These are phyloP conservation scores for Azorinus chamasolen DNA, from an alignment of 2,888 invertebrate genomes.

Conservation along the genomic window DNA sequence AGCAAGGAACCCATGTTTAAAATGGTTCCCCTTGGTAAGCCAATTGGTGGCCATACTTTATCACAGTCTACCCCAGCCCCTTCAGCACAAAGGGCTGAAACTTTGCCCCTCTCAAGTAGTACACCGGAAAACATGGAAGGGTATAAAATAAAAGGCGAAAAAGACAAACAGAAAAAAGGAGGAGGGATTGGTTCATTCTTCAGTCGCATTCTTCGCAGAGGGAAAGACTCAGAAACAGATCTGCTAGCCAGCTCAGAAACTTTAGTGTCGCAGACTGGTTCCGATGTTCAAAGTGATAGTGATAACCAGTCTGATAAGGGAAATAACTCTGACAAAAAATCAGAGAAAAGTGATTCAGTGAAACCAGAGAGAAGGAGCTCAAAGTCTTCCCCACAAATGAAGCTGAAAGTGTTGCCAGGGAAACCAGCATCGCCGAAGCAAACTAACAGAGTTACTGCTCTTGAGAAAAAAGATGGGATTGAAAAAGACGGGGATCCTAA, in stretches of 20 bases:
- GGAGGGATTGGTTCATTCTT: constrained; percentile 79
- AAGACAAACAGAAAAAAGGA: constrained; percentile 60
- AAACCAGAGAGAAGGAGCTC: constrained; percentile 51
- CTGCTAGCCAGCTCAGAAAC: constrained; percentile 47
- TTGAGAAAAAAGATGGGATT: constrained; percentile 18
- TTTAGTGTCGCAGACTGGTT: constrained; percentile 32
- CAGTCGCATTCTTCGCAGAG: constrained; percentile 74
- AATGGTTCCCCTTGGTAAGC: constrained; percentile 78
- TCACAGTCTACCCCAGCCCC: constrained; percentile 41
- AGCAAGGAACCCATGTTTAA: constrained; percentile 77
- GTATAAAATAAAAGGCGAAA: constrained; percentile 46
- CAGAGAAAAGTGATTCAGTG: constrained; percentile 21
- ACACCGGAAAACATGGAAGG: constrained; percentile 35
- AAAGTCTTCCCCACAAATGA: constrained; percentile 63
- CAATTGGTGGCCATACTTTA: constrained; percentile 59
- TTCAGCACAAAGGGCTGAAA: neutral
- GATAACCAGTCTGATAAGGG: constrained; percentile 44
- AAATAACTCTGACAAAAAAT: constrained; percentile 28
- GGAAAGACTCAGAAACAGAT: constrained; percentile 65
- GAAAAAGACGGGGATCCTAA: constrained; percentile 33
- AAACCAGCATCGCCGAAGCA: constrained; percentile 44
- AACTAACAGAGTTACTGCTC: constrained; percentile 18
- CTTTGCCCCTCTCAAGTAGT: neutral
- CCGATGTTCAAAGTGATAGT: constrained; percentile 38
- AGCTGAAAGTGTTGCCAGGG: constrained; percentile 61